A percentile compares a stretch with the other conserved stretches of the same genome.
phyloP scores from a whole-genome alignment of 2,888 invertebrate species.

The Cyclophora punctaria region DNA sequence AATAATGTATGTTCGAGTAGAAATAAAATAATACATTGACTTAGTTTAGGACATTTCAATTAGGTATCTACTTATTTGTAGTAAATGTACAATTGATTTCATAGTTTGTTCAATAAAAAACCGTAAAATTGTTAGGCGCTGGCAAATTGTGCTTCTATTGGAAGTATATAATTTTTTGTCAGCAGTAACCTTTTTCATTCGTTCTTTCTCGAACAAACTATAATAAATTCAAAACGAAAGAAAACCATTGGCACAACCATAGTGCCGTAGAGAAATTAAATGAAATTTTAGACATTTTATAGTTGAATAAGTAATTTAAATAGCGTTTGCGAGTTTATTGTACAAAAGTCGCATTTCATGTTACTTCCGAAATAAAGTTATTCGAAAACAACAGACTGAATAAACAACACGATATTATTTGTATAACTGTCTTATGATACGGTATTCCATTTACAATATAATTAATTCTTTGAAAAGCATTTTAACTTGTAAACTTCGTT shows the following conservation, averaged over 20 bases:
- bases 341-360: conserved; percentile 32
- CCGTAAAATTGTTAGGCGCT: no score
- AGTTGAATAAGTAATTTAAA: conserved; percentile 5
- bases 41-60: no score
- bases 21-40: no score
- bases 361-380: conserved; percentile 17
- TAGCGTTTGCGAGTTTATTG: conserved; percentile 5
- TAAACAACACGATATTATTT: conserved; percentile 8
- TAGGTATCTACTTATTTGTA: no score
- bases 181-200: no score
- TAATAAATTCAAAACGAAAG: background rate
- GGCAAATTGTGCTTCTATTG: no score
- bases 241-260: background rate
- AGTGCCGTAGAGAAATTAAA: conserved; percentile 9
- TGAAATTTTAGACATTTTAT: conserved; percentile 8
- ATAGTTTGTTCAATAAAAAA: no score
- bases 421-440: conserved; percentile 31
- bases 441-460: conserved; percentile 24
- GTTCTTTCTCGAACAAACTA: no score
- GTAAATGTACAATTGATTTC: no score
- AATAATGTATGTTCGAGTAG: no score
- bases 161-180: no score
- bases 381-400: conserved; percentile 24
- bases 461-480: background rate
- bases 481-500: conserved; percentile 4